Percentiles rank a stretch among this genome's conserved stretches.
phyloP scores from a whole-genome alignment of 2,888 invertebrate genomes.

The Leuctra nigra region DNA sequence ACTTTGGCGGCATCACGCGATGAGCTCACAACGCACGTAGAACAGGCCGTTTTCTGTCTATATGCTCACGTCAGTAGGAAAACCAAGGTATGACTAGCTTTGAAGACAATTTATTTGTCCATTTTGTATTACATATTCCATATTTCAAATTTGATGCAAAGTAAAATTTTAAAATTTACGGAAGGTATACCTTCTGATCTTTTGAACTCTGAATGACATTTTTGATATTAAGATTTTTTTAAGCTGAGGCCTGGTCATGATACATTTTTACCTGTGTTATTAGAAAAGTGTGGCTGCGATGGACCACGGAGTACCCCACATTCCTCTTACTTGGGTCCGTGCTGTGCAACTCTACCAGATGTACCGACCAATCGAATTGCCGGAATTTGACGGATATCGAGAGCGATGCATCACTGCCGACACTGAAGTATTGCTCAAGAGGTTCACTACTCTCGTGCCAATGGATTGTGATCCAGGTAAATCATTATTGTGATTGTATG shows the following conservation, averaged over 20 bases:
- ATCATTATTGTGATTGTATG: too few species aligned
- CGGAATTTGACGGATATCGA: slow-evolving; percentile 72
- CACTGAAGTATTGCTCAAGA: slow-evolving; percentile 64
- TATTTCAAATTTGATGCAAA: too few species aligned
- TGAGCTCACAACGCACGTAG: slow-evolving; percentile 69
- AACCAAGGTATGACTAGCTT: too few species aligned
- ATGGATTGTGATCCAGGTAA: slow-evolving; percentile 56
- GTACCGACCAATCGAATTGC: slow-evolving; percentile 69
- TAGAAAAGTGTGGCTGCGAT: too few species aligned
- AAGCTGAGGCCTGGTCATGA: too few species aligned
- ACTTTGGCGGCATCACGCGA: slow-evolving; percentile 52
- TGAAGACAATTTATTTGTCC: too few species aligned
- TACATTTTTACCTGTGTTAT: too few species aligned
- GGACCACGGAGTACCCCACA: slow-evolving; percentile 68
- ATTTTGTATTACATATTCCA: too few species aligned
- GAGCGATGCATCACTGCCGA: slow-evolving; percentile 74
- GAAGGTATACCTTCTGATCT: too few species aligned
- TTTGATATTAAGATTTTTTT: too few species aligned
- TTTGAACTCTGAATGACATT: too few species aligned
- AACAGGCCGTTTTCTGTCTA: slow-evolving; percentile 80
- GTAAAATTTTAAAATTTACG: too few species aligned
- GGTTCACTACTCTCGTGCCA: slow-evolving; percentile 63
- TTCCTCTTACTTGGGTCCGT: slow-evolving; percentile 64
- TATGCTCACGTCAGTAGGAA: slow-evolving; percentile 75
- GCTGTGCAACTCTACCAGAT: slow-evolving; percentile 72